These are phyloP conservation scores for Anoplius nigerrimus DNA, from an alignment of 2,888 invertebrate species.

Conservation along the genomic window DNA sequence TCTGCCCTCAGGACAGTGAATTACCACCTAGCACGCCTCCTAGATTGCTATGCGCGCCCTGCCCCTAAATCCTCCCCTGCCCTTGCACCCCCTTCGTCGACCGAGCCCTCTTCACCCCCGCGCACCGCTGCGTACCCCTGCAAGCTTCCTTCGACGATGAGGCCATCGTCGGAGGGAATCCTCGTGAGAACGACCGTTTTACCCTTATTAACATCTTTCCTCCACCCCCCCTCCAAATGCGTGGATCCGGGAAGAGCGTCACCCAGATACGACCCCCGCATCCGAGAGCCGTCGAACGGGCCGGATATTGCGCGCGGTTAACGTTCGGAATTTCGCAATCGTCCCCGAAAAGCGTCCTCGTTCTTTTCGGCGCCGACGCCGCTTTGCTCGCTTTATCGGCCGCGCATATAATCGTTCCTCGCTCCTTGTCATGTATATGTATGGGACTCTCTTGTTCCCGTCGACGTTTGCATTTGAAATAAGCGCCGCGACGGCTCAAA, in stretches of 20 bases:
- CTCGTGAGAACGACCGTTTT: slow-evolving; percentile 9
- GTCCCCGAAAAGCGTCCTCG: neutral
- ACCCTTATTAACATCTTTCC: slow-evolving; percentile 23
- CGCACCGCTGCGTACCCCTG: neutral
- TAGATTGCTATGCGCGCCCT: slow-evolving; percentile 39
- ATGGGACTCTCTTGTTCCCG: too few species aligned
- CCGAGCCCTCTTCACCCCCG: neutral
- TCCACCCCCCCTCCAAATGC: neutral
- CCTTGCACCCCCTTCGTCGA: slow-evolving; percentile 10
- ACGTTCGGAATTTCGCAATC: slow-evolving; percentile 1
- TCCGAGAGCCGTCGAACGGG: neutral
- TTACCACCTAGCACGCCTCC: slow-evolving; percentile 50
- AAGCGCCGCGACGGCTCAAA: too few species aligned
- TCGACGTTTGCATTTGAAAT: too few species aligned
- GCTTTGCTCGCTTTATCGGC: too few species aligned
- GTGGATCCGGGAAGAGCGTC: neutral
- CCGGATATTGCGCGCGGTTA: neutral
- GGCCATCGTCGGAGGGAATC: neutral
- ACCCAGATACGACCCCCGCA: neutral
- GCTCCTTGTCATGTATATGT: too few species aligned
- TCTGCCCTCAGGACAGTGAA: slow-evolving; percentile 56
- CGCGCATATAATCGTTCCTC: too few species aligned
- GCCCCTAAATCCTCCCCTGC: slow-evolving; percentile 3
- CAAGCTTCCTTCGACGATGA: neutral
- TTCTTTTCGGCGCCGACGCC: too few species aligned